These are phyloP conservation scores for Brachypalpus laphriformis DNA, from an alignment of 2,888 invertebrate genomes.

Conservation along the genomic window DNA sequence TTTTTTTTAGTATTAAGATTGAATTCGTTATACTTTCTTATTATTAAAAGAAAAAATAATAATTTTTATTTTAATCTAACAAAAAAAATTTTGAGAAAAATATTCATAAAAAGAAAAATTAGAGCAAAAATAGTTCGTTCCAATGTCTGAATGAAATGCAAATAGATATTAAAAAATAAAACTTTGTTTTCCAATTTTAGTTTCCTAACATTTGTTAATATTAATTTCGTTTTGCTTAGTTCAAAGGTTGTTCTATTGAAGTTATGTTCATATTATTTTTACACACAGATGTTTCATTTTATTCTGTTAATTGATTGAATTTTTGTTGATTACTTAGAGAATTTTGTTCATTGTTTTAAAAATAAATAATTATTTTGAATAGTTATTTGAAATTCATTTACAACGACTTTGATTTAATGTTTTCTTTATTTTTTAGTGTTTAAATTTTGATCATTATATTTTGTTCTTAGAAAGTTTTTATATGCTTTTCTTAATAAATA, in stretches of 20 bases:
- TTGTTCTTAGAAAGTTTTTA: conserved; percentile 28
- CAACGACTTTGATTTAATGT: conserved; percentile 56
- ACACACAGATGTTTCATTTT: conserved; percentile 25
- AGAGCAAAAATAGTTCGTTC: conserved; percentile 46
- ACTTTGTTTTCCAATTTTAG: not conserved
- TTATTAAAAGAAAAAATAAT: conserved; percentile 13
- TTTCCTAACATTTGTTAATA: conserved; percentile 16
- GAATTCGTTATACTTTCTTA: conserved; percentile 20
- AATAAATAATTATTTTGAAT: conserved; percentile 9
- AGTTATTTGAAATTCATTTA: conserved; percentile 38
- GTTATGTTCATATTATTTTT: conserved; percentile 5
- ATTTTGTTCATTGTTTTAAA: conserved; percentile 22
- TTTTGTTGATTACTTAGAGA: conserved; percentile 57
- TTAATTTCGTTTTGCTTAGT: conserved; percentile 36
- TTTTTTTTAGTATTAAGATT: conserved; percentile 33
- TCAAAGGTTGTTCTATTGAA: not conserved
- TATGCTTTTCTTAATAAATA: conserved; percentile 43
- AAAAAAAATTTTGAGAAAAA: conserved; percentile 27
- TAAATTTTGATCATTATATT: conserved; percentile 18
- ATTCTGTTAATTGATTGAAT: conserved; percentile 38
- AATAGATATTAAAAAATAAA: conserved; percentile 51
- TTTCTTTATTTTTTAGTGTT: not conserved
- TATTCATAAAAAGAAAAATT: conserved; percentile 48
- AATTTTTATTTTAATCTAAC: conserved; percentile 34
- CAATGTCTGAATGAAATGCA: conserved; percentile 70